These are phyloP conservation scores for Pelochelys cantorii DNA, from an alignment of 2,797 vertebrate genomes.

Conservation along the genomic window DNA sequence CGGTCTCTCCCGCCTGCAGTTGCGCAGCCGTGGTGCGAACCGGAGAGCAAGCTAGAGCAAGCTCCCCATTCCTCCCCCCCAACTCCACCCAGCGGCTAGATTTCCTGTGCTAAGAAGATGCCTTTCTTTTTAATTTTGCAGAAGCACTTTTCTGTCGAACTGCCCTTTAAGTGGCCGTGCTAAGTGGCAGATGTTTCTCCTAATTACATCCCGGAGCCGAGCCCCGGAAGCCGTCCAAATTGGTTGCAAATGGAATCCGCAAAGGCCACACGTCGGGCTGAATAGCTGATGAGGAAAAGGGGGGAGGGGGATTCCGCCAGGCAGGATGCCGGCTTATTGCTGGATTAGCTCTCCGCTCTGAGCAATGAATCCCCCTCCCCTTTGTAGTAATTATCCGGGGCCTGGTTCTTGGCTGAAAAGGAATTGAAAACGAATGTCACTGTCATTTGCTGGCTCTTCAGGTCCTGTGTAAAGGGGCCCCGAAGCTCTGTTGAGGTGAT, in stretches of 20 bases:
- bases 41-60: no score
- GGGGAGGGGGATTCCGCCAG: accelerated
- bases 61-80: accelerated
- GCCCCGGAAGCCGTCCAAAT: slow-evolving; percentile 29
- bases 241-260: slow-evolving; percentile 27
- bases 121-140: background rate
- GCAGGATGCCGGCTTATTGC: background rate
- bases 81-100: accelerated
- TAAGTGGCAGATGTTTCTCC: slow-evolving; percentile 33
- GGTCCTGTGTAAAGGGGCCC: background rate
- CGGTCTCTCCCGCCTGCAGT: background rate
- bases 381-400: background rate
- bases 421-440: background rate
- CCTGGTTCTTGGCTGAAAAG: background rate
- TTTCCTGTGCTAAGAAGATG: accelerated
- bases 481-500: background rate
- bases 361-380: slow-evolving; percentile 30
- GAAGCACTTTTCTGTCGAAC: background rate
- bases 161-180: background rate
- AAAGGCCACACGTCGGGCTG: background rate
- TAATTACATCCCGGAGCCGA: slow-evolving; percentile 3
- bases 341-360: background rate
- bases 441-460: background rate
- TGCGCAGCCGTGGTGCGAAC: background rate
- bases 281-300: background rate